A percentile compares a stretch with the other conserved stretches of the same genome.
Evolutionary conservation across 92 coral and sea anemone species (phyloP).

Genomic region (Isaurus tuberculatus): DNA sequence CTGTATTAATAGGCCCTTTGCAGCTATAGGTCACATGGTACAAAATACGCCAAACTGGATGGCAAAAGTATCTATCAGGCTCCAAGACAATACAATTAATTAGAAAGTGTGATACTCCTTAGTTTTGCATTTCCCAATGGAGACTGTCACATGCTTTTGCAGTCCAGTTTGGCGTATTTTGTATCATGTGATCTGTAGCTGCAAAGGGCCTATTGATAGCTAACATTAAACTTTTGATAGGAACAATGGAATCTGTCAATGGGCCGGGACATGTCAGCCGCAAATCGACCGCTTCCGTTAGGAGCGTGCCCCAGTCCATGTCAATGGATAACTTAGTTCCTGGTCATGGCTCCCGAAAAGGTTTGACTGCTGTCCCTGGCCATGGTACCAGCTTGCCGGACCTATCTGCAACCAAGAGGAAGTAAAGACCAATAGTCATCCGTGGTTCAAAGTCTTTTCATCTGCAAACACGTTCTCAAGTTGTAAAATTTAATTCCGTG

Average conservation of each 20-base stretch:
- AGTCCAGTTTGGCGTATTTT: too few relatives aligned
- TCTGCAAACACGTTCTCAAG: background rate
- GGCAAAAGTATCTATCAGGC: too few relatives aligned
- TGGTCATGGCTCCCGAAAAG: constrained; percentile 21
- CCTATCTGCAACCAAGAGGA: constrained; percentile 58
- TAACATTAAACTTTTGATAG: background rate
- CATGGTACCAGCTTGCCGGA: constrained; percentile 63
- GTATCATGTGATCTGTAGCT: too few relatives aligned
- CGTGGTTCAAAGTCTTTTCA: background rate
- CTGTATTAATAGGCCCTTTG: too few relatives aligned
- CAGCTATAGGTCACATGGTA: too few relatives aligned
- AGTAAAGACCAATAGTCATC: constrained; percentile 16
- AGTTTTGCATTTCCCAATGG: too few relatives aligned
- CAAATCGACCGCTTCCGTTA: background rate
- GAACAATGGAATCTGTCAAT: background rate
- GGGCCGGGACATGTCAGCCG: background rate
- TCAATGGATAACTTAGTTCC: constrained; percentile 29
- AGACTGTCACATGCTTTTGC: too few relatives aligned
- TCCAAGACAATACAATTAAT: too few relatives aligned
- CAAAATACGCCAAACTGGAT: too few relatives aligned
- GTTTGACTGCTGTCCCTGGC: background rate
- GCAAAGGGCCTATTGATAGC: too few relatives aligned
- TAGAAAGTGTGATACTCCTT: too few relatives aligned
- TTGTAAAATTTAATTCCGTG: background rate
- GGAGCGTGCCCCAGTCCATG: constrained; percentile 10